Evolutionary conservation across 2,888 invertebrate species (phyloP).

Genomic region (Chrysotoxum bicinctum): DNA sequence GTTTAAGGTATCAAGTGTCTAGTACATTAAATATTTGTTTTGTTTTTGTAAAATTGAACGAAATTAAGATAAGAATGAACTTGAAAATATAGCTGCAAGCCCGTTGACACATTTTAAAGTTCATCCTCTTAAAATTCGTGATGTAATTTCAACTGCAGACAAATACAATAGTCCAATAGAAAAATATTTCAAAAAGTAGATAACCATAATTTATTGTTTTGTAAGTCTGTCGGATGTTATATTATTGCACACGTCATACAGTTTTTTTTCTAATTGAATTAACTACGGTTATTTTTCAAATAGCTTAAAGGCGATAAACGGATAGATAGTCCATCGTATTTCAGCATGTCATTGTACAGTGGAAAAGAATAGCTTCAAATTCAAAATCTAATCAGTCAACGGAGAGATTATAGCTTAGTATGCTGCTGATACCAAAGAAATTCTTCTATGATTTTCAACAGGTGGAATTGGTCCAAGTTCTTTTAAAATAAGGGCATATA

Average conservation of each 20-base stretch:
- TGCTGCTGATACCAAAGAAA: no score
- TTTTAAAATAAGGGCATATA: no score
- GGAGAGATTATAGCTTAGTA: no score
- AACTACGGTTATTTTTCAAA: neutral
- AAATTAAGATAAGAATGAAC: neutral
- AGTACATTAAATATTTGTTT: neutral
- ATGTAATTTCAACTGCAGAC: neutral
- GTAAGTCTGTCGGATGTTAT: neutral
- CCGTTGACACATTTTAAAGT: neutral
- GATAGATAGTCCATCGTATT: neutral
- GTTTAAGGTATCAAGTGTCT: neutral
- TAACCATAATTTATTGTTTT: neutral
- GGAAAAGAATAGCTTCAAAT: neutral
- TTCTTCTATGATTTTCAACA: no score
- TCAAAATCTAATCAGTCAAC: neutral
- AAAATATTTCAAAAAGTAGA: neutral
- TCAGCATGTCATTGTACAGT: neutral
- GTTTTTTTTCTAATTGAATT: neutral
- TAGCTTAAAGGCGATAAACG: neutral
- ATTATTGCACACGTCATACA: neutral
- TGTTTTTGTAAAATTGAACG: neutral
- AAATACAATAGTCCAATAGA: neutral
- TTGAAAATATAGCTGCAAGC: neutral
- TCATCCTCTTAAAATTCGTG: neutral
- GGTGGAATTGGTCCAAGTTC: no score